Evolutionary conservation across 2,797 vertebrate genomes (phyloP).

Genomic region (Ceyx erithaca): DNA sequence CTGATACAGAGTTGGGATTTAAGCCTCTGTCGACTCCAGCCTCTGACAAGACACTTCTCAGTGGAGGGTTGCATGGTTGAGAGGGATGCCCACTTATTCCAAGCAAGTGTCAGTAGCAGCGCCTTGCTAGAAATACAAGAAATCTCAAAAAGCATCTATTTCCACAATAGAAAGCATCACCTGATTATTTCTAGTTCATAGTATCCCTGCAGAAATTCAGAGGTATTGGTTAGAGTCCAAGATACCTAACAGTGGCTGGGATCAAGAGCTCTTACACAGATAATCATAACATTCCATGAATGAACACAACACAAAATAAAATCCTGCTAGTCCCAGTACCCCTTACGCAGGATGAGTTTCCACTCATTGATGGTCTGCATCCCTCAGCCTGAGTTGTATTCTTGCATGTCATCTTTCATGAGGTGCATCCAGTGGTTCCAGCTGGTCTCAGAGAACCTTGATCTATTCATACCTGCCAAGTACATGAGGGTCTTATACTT

Average conservation of each 20-base stretch:
- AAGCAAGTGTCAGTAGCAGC: neutral
- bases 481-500: neutral
- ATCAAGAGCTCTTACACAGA: neutral
- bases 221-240: neutral
- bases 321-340: neutral
- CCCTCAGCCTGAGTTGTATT: neutral
- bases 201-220: neutral
- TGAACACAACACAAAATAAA: neutral
- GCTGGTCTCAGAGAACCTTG: neutral
- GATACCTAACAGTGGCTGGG: neutral
- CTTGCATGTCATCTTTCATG: neutral
- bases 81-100: neutral
- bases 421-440: neutral
- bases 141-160: neutral
- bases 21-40: neutral
- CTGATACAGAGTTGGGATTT: neutral
- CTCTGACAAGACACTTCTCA: neutral
- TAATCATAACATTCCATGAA: neutral
- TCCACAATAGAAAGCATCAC: neutral
- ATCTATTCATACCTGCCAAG: neutral
- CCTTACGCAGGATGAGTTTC: neutral
- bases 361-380: neutral
- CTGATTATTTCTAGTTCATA: neutral
- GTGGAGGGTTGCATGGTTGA: neutral
- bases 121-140: neutral